These are phyloP conservation scores for Hippocampus mohnikei DNA, from an alignment of 2,113 vertebrate genomes.

Conservation along the genomic window DNA sequence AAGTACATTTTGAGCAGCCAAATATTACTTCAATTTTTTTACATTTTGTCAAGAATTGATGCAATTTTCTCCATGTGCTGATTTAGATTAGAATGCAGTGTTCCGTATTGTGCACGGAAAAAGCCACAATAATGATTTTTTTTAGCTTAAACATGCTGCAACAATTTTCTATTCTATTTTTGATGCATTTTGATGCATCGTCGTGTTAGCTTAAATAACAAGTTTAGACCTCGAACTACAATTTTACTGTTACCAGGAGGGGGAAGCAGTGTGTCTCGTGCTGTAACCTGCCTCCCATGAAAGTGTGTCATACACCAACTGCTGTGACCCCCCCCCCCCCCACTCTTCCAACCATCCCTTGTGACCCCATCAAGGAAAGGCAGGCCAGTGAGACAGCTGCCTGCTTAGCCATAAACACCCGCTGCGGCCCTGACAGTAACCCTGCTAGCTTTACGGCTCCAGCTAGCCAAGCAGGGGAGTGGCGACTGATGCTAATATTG, in stretches of 20 bases:
- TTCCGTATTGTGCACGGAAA: no score
- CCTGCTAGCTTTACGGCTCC: slow-evolving; percentile 24
- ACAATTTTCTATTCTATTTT: no score
- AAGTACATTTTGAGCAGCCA: no score
- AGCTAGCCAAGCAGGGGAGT: slow-evolving; percentile 12
- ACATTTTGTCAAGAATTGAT: no score
- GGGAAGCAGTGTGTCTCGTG: slow-evolving; percentile 31
- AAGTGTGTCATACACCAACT: slow-evolving; percentile 50
- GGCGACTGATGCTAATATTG: slow-evolving; percentile 9
- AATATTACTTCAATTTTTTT: no score
- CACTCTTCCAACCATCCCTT: slow-evolving; percentile 11
- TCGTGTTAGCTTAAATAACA: not conserved
- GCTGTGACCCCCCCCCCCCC: slow-evolving; percentile 33
- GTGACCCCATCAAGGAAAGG: slow-evolving; percentile 39
- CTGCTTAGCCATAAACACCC: slow-evolving; percentile 33
- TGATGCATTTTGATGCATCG: no score
- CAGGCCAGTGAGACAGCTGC: slow-evolving; percentile 53
- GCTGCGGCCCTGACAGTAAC: slow-evolving; percentile 36
- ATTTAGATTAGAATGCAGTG: no score
- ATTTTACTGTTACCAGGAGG: slow-evolving; percentile 42
- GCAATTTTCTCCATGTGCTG: no score
- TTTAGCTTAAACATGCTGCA: no score
- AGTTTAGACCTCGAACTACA: not conserved
- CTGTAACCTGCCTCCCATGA: slow-evolving; percentile 10
- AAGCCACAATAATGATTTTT: no score